These are phyloP conservation scores for Lophotis ruficrista DNA, from an alignment of 2,113 vertebrate species.

Conservation along the genomic window DNA sequence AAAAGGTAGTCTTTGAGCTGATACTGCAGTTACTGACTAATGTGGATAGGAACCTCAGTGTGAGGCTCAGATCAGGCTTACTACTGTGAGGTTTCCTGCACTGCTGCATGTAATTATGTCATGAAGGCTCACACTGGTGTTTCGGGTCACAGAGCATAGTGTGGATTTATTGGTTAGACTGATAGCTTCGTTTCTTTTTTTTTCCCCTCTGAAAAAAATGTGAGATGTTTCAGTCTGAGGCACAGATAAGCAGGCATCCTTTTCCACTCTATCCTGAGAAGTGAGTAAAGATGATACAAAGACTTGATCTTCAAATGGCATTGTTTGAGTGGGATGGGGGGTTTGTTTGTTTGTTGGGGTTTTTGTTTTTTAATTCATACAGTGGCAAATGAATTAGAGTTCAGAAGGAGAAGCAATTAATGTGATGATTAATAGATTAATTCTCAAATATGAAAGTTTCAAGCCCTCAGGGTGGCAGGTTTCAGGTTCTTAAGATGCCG, in stretches of 20 bases:
- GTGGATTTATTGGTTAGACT: background rate
- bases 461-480: background rate
- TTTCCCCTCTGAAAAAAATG: background rate
- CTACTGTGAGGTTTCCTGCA: too few relatives aligned
- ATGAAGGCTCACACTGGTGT: background rate
- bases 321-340: too few relatives aligned
- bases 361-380: background rate
- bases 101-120: accelerated
- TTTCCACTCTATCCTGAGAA: background rate
- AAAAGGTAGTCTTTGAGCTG: background rate
- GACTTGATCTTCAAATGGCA: background rate
- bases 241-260: background rate
- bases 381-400: background rate
- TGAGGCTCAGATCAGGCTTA: background rate
- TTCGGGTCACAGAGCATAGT: background rate
- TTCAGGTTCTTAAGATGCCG: background rate
- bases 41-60: background rate
- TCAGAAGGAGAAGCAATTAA: background rate
- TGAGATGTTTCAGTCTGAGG: background rate
- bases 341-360: background rate
- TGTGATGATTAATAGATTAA: background rate
- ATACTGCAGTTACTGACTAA: background rate
- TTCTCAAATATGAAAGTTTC: background rate
- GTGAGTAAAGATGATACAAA: background rate
- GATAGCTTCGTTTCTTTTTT: background rate